Evolutionary conservation across 1,140 invertebrate genomes (phyloP).

Genomic region (Pogonomyrmex barbatus): DNA sequence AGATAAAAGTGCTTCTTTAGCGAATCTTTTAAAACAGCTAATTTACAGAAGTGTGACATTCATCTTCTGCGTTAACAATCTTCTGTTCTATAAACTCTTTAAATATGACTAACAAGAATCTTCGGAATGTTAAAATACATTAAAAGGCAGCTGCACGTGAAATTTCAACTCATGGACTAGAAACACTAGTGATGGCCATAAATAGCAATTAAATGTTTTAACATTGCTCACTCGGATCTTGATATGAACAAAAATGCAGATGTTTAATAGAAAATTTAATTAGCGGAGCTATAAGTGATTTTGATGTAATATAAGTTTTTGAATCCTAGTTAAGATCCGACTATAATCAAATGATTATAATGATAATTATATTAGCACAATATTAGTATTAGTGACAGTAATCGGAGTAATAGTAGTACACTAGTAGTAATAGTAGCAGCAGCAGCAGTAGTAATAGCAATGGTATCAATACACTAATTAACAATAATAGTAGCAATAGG

Average conservation of each 20-base stretch:
- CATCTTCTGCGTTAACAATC: slow-evolving; percentile 17
- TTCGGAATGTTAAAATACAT: slow-evolving; percentile 57
- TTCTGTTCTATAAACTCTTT: slow-evolving; percentile 41
- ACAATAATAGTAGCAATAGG: neutral
- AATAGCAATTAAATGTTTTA: slow-evolving; percentile 9
- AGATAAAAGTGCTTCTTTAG: slow-evolving; percentile 31
- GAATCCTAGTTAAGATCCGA: neutral
- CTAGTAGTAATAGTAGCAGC: neutral
- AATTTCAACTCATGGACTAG: slow-evolving; percentile 47
- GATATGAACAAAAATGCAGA: slow-evolving; percentile 3
- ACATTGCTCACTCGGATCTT: slow-evolving; percentile 9
- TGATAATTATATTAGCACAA: neutral
- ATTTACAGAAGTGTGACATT: slow-evolving; percentile 18
- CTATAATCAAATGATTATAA: neutral
- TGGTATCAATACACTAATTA: neutral
- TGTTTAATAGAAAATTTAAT: neutral
- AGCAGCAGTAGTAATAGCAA: neutral
- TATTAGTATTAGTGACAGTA: neutral
- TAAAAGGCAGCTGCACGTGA: slow-evolving; percentile 37
- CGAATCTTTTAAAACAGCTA: slow-evolving; percentile 19
- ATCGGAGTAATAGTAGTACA: neutral
- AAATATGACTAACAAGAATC: slow-evolving; percentile 41
- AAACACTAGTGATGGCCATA: slow-evolving; percentile 9
- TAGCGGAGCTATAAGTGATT: neutral
- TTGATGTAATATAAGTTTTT: neutral